These are phyloP conservation scores for Molothrus ater DNA, from an alignment of 2,797 vertebrate species.

Conservation along the genomic window DNA sequence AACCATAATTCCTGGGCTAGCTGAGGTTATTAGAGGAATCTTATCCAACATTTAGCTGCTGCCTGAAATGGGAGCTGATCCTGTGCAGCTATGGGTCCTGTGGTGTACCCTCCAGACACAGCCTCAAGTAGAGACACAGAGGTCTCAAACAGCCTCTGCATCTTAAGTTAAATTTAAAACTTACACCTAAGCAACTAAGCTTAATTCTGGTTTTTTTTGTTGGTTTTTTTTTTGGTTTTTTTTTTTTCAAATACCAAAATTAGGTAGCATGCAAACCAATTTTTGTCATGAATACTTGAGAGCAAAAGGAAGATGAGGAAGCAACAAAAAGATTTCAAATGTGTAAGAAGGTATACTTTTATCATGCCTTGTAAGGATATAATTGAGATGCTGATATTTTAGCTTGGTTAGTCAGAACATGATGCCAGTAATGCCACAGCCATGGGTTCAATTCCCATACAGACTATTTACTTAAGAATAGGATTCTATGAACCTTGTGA, in stretches of 20 bases:
- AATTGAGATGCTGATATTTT: background rate
- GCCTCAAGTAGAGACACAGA: rapidly evolving
- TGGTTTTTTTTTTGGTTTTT: rapidly evolving
- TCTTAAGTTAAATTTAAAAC: background rate
- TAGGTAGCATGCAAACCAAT: background rate
- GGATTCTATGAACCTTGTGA: background rate
- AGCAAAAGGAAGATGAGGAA: background rate
- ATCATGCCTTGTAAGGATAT: background rate
- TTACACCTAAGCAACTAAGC: background rate
- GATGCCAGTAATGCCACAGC: background rate
- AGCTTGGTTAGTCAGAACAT: background rate
- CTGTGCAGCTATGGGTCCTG: background rate
- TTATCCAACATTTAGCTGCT: background rate
- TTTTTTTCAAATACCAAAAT: rapidly evolving
- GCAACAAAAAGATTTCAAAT: background rate
- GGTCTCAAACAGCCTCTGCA: background rate
- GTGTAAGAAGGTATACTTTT: background rate
- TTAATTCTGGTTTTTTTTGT: background rate
- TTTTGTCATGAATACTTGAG: background rate
- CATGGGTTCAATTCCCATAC: background rate
- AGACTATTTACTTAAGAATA: background rate
- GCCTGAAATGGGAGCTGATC: background rate
- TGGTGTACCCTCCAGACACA: background rate
- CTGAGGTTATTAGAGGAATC: background rate
- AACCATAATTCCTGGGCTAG: background rate